Evolutionary conservation across 2,888 invertebrate species (phyloP), one percentile per base, ranked within the genome.

Genomic region (Dryomyza anilis): DNA sequence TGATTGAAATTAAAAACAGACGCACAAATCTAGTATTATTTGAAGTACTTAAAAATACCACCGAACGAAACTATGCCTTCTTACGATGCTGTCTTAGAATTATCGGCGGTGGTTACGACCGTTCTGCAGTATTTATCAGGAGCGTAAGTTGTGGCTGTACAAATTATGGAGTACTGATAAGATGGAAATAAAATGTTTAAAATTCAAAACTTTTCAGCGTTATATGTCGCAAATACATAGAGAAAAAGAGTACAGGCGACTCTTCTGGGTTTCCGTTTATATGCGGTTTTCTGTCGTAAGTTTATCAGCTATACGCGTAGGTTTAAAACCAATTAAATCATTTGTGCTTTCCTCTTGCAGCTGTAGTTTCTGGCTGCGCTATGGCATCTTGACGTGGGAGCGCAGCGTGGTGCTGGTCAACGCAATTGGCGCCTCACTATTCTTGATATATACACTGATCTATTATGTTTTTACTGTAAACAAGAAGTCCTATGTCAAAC

Each of bases 111-210:
- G 53, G 83, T 90, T 67, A 89, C 91, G 69, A 94, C 94, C 16
- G 88, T 94, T 71, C 83, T 92, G 67, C 93, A 94, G 79, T 95
- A 93, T 86, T 85, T 95, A 72, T 91, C 94, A 66, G 95, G 95
- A 85, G 87, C 88, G 95, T 95, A 87, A 89, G 91, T 14, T 27
- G 2, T 19, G 2, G 4, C 2, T 5, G 39, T 56, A 23, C 3
- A 27, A 23, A 14, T 29, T 45, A 8, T 25, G 5, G 23, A 27
- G 23, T 12, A 16, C 25, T 16, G 5, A 33, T 48, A 48, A 48
- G 48, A 10, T 14, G 14, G 39, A 14, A 46, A 19, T 21, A 53
- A 39, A 30, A 3, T 7, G 10, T 29, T 29, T n/a, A n/a, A n/a
- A n/a, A n/a, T n/a, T n/a, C n/a, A n/a, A n/a, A n/a, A n/a, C n/a